Percentiles rank a stretch among this genome's conserved stretches.
Conservation (phyloP, 1,140 invertebrate species). For the Lucilia sericata region DNA sequence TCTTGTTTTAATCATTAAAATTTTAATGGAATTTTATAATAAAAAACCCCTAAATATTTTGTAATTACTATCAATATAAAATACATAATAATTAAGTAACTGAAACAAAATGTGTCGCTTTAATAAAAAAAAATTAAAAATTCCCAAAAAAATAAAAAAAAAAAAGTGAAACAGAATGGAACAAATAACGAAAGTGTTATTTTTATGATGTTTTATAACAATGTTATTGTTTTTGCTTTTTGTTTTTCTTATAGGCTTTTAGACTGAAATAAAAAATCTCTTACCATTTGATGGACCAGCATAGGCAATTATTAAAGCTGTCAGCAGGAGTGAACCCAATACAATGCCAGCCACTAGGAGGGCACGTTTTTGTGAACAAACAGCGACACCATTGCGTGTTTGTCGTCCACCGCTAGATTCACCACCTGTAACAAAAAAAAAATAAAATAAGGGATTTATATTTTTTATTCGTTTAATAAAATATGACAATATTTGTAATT, state of each 20-base stretch:
- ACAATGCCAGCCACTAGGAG: constrained; percentile 82
- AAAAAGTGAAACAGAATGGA: background rate
- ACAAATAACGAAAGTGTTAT: background rate
- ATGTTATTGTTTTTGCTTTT: background rate
- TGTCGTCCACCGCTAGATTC: constrained; percentile 80
- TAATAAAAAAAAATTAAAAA: background rate
- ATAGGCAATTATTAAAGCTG: constrained; percentile 90
- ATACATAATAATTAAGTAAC: no score
- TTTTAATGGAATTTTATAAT: no score
- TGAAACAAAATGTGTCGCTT: background rate
- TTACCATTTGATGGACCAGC: constrained; percentile 77
- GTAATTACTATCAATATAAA: no score
- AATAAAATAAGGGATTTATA: constrained; percentile 19
- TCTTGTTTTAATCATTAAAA: no score
- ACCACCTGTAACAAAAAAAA: constrained; percentile 70
- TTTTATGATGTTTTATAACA: background rate
- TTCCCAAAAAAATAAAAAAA: no score
- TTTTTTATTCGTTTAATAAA: no score
- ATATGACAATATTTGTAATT: background rate
- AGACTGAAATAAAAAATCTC: constrained; percentile 46
- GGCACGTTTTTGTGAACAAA: constrained; percentile 88
- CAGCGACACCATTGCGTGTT: constrained; percentile 81
- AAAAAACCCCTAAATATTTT: no score
- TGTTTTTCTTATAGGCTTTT: background rate
- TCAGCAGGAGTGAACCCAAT: constrained; percentile 82